Evolutionary conservation across 2,113 vertebrate species (phyloP), one percentile per base, ranked within the genome.

Genomic region (Cyprinodon tularosa): DNA sequence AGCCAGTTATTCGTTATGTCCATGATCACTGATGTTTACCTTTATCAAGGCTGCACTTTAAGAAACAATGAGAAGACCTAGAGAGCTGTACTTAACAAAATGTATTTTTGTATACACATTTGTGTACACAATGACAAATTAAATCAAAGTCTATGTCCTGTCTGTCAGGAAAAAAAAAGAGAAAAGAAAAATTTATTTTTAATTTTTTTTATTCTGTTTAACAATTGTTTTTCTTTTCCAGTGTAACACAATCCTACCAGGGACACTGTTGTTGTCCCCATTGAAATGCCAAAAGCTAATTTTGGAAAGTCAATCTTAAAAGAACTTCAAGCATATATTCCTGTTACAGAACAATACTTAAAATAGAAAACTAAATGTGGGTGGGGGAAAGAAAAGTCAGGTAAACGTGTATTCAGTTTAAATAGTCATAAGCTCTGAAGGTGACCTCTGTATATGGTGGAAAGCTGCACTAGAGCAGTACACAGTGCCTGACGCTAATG

Each of bases 381-480:
- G 29, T 29, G 29, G 29, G 29, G 29, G 29, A 29, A 29, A 29
- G 29, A 29, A 29, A 29, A 29, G 29, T 29, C 29, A 29, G 29
- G 29, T 29, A 29, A 29, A 29, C 29, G 29, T 29, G 29, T 29
- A 29, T 29, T 29, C 1, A 73, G 81, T 77, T 78, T 86, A 73
- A 87, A 84, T 86, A 77, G 80, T 53, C 48, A 42, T 78, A 68
- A 57, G 40, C 65, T 42, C 3, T 62, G 57, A 74, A 89, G 77
- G 66, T 90, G 86, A 93, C 91, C 85, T 92, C 90, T 88, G 45
- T 12, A 64, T 68, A 68, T 36, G 20, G 53, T 39, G 84, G 85
- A 87, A 36, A 17, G 77, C 72, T 76, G 77, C 75, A 66, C 80
- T 82, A 68, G 84, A 17, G 29, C 29, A 29, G 1, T 45, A n/a